Percentiles rank a stretch among this genome's conserved stretches.
phyloP scores from a whole-genome alignment of 2,888 invertebrate species.

The Eutolmus rufibarbis region DNA sequence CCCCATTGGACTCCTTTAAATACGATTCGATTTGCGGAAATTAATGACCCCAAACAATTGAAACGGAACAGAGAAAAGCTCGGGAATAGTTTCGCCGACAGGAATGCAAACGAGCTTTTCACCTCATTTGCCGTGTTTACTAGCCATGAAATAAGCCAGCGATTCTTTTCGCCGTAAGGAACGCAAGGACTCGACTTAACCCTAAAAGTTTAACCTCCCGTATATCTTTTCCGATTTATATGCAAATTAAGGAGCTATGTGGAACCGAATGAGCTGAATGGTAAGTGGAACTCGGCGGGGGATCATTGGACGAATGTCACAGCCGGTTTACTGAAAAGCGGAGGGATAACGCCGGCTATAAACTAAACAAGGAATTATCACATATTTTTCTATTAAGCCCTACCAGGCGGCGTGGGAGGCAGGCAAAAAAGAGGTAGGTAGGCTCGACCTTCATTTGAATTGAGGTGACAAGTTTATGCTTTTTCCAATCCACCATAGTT shows the following conservation, averaged over 20 bases:
- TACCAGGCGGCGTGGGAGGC: neutral
- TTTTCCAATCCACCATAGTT: neutral
- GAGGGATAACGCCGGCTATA: neutral
- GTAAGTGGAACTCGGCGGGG: constrained; percentile 21
- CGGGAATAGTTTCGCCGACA: constrained; percentile 36
- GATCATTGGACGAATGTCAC: neutral
- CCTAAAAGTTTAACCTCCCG: constrained; percentile 33
- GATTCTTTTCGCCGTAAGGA: constrained; percentile 21
- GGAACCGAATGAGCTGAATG: constrained; percentile 43
- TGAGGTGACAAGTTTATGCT: neutral
- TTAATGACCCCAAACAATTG: constrained; percentile 38
- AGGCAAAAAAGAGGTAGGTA: neutral
- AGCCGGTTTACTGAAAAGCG: neutral
- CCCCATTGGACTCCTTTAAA: constrained; percentile 1
- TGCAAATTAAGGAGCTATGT: constrained; percentile 44
- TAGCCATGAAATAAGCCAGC: constrained; percentile 39
- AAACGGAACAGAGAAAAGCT: constrained; percentile 41
- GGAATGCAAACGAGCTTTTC: constrained; percentile 41
- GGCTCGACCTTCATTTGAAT: neutral
- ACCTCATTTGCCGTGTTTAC: constrained; percentile 40
- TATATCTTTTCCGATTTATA: constrained; percentile 46
- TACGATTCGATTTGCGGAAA: constrained; percentile 37
- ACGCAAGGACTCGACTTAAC: constrained; percentile 2
- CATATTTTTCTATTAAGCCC: neutral
- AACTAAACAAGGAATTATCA: neutral